Conservation (phyloP, 1,140 invertebrate genomes). For the Agrypnia vestita region DNA sequence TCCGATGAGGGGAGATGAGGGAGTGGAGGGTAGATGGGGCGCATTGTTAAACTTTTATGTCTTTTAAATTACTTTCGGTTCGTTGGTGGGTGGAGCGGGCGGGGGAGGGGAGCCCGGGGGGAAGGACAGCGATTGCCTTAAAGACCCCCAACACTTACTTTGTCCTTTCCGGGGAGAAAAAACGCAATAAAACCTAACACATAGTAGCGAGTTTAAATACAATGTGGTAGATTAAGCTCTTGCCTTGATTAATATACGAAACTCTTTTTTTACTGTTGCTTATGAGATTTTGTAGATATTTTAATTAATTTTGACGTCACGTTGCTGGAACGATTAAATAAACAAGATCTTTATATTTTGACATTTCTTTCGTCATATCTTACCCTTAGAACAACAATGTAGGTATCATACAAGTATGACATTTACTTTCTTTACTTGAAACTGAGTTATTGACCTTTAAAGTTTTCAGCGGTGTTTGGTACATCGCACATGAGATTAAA, state of each 20-base stretch:
- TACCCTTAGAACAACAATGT: too few relatives aligned
- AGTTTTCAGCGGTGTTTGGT: too few relatives aligned
- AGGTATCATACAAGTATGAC: too few relatives aligned
- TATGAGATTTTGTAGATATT: background rate
- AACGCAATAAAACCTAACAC: conserved; percentile 42
- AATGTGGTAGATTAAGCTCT: conserved; percentile 14
- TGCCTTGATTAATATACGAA: conserved; percentile 27
- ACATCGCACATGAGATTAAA: too few relatives aligned
- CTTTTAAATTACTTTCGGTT: conserved; percentile 59
- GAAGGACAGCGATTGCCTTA: conserved; percentile 1
- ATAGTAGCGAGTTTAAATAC: background rate
- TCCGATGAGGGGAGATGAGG: background rate
- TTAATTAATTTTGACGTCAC: too few relatives aligned
- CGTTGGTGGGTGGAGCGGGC: background rate
- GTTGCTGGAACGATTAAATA: background rate
- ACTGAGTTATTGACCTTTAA: too few relatives aligned
- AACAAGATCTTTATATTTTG: too few relatives aligned
- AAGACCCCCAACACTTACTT: conserved; percentile 49
- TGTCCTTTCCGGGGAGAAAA: conserved; percentile 40
- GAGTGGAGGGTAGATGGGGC: conserved; percentile 15
- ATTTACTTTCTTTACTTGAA: too few relatives aligned
- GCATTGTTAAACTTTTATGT: conserved; percentile 61
- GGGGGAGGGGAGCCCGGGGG: background rate
- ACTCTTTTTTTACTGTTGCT: background rate
- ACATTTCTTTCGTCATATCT: too few relatives aligned